These are phyloP conservation scores for Pollachius pollachius DNA, from an alignment of 2,113 vertebrate genomes.

Conservation along the genomic window DNA sequence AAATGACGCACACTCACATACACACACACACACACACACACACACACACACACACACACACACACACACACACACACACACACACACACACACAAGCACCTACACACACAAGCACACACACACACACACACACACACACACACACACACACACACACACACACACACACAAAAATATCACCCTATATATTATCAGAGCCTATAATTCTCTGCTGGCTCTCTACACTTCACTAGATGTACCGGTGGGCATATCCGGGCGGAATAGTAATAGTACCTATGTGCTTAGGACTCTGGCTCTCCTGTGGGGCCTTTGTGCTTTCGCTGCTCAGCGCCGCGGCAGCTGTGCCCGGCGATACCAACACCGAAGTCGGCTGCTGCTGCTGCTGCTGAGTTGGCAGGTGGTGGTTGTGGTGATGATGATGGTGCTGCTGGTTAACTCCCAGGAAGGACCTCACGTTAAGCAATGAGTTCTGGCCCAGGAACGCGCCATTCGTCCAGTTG, in stretches of 20 bases:
- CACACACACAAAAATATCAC: no score
- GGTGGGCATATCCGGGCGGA: no score
- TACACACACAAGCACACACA: no score
- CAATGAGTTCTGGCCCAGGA: constrained; percentile 93
- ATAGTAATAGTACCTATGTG: constrained; percentile 83
- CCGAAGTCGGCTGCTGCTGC: constrained; percentile 79
- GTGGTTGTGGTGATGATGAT: constrained; percentile 79
- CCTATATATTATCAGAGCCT: no score
- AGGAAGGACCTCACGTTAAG: constrained; percentile 93
- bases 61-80: no score
- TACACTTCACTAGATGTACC: no score
- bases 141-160: no score
- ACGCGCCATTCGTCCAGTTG: constrained; percentile 97
- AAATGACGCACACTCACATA: not conserved
- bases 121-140: no score
- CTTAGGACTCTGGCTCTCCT: constrained; percentile 87
- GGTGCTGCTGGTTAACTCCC: constrained; percentile 87
- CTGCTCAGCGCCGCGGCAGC: constrained; percentile 76
- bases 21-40: no score
- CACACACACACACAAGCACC: no score
- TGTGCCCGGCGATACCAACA: constrained; percentile 77
- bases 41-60: no score
- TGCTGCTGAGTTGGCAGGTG: constrained; percentile 70
- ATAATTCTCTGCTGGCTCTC: no score
- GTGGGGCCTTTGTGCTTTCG: constrained; percentile 77